Percentiles rank a stretch among this genome's conserved stretches.
phyloP scores from a whole-genome alignment of 2,888 invertebrate genomes.

The Heteromurus nitidus region DNA sequence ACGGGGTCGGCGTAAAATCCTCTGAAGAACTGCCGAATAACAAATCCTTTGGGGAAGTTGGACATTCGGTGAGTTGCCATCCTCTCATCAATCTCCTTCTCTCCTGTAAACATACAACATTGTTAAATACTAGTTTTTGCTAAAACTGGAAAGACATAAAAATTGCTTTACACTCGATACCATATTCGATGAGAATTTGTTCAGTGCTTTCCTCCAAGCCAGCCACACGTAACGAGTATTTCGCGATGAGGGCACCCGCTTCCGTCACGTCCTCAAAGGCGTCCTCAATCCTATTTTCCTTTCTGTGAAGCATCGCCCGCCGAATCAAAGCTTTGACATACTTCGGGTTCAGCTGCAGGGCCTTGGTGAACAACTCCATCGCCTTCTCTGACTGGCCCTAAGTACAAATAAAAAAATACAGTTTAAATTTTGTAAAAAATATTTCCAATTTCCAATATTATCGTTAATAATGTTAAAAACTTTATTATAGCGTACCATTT shows the following conservation, averaged over 20 bases:
- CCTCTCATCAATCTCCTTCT: constrained; percentile 14
- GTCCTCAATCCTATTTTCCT: constrained; percentile 29
- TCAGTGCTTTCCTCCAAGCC: neutral
- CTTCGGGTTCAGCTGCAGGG: constrained; percentile 28
- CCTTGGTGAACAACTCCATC: constrained; percentile 32
- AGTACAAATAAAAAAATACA: constrained; percentile 1
- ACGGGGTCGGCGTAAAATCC: constrained; percentile 59
- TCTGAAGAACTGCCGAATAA: constrained; percentile 37
- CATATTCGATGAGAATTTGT: constrained; percentile 9
- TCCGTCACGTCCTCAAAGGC: constrained; percentile 55
- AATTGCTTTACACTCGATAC: constrained; percentile 34
- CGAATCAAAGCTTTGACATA: constrained; percentile 46
- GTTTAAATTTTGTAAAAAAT: neutral
- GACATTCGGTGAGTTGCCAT: constrained; percentile 3
- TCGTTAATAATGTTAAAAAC: neutral
- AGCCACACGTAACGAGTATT: constrained; percentile 20
- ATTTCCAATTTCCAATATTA: neutral
- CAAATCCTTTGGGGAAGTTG: neutral
- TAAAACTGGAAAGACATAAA: neutral
- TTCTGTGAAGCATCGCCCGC: constrained; percentile 13
- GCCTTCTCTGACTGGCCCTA: constrained; percentile 41
- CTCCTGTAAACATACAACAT: constrained; percentile 5
- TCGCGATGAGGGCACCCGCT: constrained; percentile 41
- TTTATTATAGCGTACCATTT: constrained; percentile 38
- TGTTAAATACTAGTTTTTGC: neutral